These are phyloP conservation scores for Sesia bembeciformis DNA, from an alignment of 2,888 invertebrate species.

Conservation along the genomic window DNA sequence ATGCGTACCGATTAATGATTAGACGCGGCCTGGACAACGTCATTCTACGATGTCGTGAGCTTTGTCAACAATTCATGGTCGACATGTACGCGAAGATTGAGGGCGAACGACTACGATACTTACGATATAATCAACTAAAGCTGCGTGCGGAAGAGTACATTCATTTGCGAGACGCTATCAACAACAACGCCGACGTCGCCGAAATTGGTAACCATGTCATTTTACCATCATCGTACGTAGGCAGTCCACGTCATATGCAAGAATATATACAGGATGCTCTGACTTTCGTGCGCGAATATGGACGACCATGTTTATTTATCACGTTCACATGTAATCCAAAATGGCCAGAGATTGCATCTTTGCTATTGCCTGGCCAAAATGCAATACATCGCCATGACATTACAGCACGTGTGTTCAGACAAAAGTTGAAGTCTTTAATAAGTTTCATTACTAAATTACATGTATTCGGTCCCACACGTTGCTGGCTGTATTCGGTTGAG, in stretches of 20 bases:
- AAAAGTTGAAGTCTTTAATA: neutral
- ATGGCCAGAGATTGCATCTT: constrained; percentile 2
- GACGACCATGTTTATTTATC: constrained; percentile 2
- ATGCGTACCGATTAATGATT: constrained; percentile 9
- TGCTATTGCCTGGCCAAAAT: neutral
- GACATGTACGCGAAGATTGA: constrained; percentile 5
- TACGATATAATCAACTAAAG: neutral
- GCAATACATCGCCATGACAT: neutral
- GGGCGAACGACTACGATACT: constrained; percentile 3
- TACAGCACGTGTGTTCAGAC: neutral
- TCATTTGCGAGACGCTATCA: neutral
- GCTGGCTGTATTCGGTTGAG: constrained; percentile 4
- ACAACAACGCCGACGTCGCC: constrained; percentile 1
- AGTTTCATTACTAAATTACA: neutral
- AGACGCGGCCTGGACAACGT: constrained; percentile 9
- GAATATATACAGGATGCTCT: constrained; percentile 4
- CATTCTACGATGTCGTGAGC: constrained; percentile 10
- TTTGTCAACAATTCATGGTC: constrained; percentile 15
- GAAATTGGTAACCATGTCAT: neutral
- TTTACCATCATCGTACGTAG: constrained; percentile 2
- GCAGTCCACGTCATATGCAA: constrained; percentile 4
- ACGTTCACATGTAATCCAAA: constrained; percentile 2
- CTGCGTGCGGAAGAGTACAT: too few relatives aligned
- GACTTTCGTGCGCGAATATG: constrained; percentile 3
- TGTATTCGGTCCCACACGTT: constrained; percentile 3